Evolutionary conservation across 2,113 vertebrate genomes (phyloP), one percentile per base, ranked within the genome.

Genomic region (Entelurus aequoreus): DNA sequence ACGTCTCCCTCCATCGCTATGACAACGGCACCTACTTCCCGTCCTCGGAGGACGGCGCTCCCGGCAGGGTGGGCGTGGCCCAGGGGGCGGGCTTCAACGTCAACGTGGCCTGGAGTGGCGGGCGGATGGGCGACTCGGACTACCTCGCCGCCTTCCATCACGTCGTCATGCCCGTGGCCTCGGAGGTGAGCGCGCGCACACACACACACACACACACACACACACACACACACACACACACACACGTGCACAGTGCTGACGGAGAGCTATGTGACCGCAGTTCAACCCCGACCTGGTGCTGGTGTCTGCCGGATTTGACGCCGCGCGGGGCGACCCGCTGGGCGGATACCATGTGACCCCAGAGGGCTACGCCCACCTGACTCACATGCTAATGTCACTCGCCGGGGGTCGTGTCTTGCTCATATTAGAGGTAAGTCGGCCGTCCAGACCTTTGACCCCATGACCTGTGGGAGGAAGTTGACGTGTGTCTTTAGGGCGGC

Each of bases 221-320:
- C 38, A 37, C n/a, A 14, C 48, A 42, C 19, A 16, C 12, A 40
- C 42, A 65, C 28, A 50, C 46, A 19, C 56, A 28, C n/a, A n/a
- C n/a, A n/a, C n/a, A n/a, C n/a, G n/a, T n/a, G n/a, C n/a, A n/a
- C n/a, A n/a, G n/a, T n/a, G n/a, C n/a, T 13, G 28, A n/a, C 46
- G 14, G 53, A 6, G 11, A 52, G 48, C 13, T 1, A 53, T 51
- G 52, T 60, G 52, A 69, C 13, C 62, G 11, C 66, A 96, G 94
- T 96, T 95, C 75, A 90, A 92, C 56, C 94, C 94, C 0, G 90
- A 91, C 51, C 81, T 96, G 73, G 92, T 96, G 63, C 85, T 96
- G 78, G 90, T 96, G 54, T 96, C 94, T 0, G 94, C 94, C 6
- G 94, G 94, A 9, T 96, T 95, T 6, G 94, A 96, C 4, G 94